phyloP scores from a whole-genome alignment of 2,113 vertebrate genomes.

The Brachypodius melanocephalos region DNA sequence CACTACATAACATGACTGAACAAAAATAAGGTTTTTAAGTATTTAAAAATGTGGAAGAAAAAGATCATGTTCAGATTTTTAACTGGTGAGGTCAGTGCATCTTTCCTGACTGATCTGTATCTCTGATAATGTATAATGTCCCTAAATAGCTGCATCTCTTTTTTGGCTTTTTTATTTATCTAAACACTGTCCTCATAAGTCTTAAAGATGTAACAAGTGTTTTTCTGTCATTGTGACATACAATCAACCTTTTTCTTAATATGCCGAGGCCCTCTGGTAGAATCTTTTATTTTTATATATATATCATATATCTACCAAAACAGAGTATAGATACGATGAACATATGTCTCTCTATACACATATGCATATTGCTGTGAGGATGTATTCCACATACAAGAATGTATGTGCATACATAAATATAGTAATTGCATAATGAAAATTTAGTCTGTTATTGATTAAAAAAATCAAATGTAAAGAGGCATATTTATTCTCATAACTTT shows the following conservation, averaged over 20 bases:
- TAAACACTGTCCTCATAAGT: not conserved
- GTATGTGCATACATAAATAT: not conserved
- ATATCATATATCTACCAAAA: not conserved
- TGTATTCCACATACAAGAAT: not conserved
- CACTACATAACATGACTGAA: not conserved
- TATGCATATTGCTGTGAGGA: not conserved
- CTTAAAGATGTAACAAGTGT: not conserved
- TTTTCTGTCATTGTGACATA: not conserved
- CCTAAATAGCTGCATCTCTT: not conserved
- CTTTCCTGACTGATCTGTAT: not conserved
- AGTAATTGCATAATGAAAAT: not conserved
- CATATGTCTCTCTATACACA: not conserved
- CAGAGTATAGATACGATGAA: not conserved
- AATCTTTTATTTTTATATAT: not conserved
- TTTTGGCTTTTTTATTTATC: not conserved
- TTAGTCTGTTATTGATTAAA: not conserved
- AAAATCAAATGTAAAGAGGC: not conserved
- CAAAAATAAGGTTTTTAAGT: not conserved
- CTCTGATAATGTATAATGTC: not conserved
- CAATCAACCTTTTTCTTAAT: not conserved
- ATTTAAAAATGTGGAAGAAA: not conserved
- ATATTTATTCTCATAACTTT: not conserved
- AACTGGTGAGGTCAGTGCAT: not conserved
- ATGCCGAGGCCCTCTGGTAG: not conserved
- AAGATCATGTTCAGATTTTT: not conserved